Evolutionary conservation across 2,113 vertebrate species (phyloP).

Genomic region (Tyto alba): DNA sequence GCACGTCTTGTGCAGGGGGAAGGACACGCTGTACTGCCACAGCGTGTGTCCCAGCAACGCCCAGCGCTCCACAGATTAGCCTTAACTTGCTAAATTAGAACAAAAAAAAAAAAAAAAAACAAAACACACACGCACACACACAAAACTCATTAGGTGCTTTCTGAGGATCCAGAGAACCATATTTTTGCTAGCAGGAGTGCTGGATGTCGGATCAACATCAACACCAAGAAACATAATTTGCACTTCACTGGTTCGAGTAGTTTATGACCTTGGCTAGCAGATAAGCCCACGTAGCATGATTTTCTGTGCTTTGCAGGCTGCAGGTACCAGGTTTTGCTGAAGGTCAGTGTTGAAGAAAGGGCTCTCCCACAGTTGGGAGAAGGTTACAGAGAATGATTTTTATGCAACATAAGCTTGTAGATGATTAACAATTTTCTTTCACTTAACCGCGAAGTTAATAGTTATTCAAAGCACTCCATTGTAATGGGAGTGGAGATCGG

Average conservation of each 20-base stretch:
- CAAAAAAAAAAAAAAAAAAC: neutral
- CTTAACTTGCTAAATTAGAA: neutral
- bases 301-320: constrained; percentile 31
- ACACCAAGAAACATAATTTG: neutral
- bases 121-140: neutral
- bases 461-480: constrained; percentile 66
- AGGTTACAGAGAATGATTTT: constrained; percentile 59
- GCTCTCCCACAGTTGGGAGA: constrained; percentile 42
- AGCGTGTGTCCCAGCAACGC: neutral
- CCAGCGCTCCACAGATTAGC: neutral
- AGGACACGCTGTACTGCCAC: constrained; percentile 46
- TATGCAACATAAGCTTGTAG: constrained; percentile 63
- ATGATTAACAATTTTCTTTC: constrained; percentile 74
- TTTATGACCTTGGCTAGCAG: constrained; percentile 43
- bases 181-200: neutral
- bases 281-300: constrained; percentile 31
- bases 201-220: neutral
- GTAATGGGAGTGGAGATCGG: constrained; percentile 43
- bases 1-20: neutral
- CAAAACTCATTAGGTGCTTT: neutral
- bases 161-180: neutral
- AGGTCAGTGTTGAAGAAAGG: constrained; percentile 47
- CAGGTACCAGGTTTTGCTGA: constrained; percentile 63
- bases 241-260: neutral
- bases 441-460: constrained; percentile 71